Conservation (phyloP, 30 jellyfish, hydroid and myxozoan species). For the Morbakka virulenta region DNA sequence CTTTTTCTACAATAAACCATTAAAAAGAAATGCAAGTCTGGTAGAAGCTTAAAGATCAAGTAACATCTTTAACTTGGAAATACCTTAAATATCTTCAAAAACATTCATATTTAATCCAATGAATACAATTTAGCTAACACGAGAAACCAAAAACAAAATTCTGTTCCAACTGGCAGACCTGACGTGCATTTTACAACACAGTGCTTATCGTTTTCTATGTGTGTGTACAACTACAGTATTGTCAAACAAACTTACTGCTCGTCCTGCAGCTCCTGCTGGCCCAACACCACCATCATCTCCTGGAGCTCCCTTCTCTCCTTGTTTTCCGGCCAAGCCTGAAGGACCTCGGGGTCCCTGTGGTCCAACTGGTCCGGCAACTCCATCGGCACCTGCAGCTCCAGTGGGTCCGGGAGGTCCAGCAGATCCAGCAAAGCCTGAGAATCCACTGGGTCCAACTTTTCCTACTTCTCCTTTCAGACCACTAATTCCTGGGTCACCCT, state of each 20-base stretch:
- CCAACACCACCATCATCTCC: conserved; percentile 83
- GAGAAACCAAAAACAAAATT: no score
- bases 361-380: conserved; percentile 3
- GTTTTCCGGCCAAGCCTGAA: conserved; percentile 36
- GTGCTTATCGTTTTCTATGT: no score
- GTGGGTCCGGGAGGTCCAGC: conserved; percentile 54
- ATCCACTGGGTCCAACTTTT: conserved; percentile 10
- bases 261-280: conserved; percentile 57
- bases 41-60: no score
- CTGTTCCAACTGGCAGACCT: no score
- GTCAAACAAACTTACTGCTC: not conserved
- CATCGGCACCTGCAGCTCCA: conserved; percentile 51
- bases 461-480: conserved; percentile 53
- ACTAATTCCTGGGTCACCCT: not conserved
- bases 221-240: no score
- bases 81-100: no score
- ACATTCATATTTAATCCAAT: no score
- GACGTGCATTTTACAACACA: no score
- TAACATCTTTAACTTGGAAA: no score
- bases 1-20: no score
- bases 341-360: conserved; percentile 53
- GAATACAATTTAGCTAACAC: no score
- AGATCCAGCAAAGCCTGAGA: conserved; percentile 45
- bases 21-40: no score
- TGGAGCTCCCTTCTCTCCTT: conserved; percentile 69